Evolutionary conservation across 92 coral and sea anemone species (phyloP).

Genomic region (Siderastrea radians): DNA sequence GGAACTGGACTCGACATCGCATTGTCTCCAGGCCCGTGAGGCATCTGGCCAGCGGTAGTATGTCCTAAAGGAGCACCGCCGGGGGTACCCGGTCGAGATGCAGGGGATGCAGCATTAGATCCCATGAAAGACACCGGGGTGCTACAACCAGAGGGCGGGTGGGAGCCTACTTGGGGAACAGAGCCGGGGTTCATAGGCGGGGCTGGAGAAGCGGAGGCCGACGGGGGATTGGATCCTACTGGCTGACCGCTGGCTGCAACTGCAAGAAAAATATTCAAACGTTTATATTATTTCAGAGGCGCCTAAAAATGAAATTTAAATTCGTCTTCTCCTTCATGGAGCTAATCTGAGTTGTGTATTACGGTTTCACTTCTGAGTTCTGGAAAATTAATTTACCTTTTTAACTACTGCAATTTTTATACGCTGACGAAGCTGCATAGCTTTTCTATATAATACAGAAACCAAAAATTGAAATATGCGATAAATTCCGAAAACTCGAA

Average conservation of each 20-base stretch:
- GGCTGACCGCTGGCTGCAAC: constrained; percentile 45
- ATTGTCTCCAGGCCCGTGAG: constrained; percentile 41
- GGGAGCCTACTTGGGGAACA: constrained; percentile 77
- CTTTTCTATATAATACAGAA: too few species aligned
- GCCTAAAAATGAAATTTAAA: too few species aligned
- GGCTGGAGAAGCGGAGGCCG: constrained; percentile 82
- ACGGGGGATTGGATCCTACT: constrained; percentile 78
- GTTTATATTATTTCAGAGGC: too few species aligned
- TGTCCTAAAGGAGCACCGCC: constrained; percentile 35
- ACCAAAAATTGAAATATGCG: too few species aligned
- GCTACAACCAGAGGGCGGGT: constrained; percentile 92
- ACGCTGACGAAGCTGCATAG: too few species aligned
- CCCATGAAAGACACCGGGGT: constrained; percentile 92
- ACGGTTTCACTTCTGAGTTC: too few species aligned
- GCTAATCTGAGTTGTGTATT: too few species aligned
- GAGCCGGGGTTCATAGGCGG: constrained; percentile 89
- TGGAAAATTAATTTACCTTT: too few species aligned
- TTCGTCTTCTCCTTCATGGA: too few species aligned
- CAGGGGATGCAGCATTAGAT: constrained; percentile 79
- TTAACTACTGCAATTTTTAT: too few species aligned
- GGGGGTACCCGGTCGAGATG: constrained; percentile 86
- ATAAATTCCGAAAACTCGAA: too few species aligned
- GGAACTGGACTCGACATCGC: constrained; percentile 39
- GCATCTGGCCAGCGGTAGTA: constrained; percentile 44
- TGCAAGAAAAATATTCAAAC: neutral